Evolutionary conservation across 2,888 invertebrate species (phyloP), one percentile per base, ranked within the genome.

Genomic region (Smittia aterrima): DNA sequence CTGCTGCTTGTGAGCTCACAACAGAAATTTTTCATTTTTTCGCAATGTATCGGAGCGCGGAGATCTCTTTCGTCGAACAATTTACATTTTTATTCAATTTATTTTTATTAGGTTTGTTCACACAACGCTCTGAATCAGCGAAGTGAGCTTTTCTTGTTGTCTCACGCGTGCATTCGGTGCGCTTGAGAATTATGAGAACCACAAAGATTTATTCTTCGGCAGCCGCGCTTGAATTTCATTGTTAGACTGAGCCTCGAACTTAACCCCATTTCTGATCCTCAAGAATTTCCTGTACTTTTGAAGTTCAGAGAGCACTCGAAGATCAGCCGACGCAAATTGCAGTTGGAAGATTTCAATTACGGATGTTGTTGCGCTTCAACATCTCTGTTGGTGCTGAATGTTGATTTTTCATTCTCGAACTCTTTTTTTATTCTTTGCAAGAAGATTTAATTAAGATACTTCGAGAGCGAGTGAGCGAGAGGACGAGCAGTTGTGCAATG

Each of bases 371-470:
- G 16, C 4, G 38, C 47, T 16, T 47, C n/a, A 47, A 47, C n/a
- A 47, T 47, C 16, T 47, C 11, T 6, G 32, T 32, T 32, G n/a
- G n/a, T n/a, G n/a, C n/a, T n/a, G n/a, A n/a, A n/a, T n/a, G 32
- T 32, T 32, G 32, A 32, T 32, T 32, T 32, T 32, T 9, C 32
- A 32, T 32, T 32, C 32, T 32, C 32, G 58, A 58, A 58, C 7
- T 16, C n/a, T 47, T 22, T 22, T 7, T 38, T 7, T 7, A 38
- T n/a, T 47, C 47, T 4, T 16, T 22, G 6, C 24, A n/a, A 27
- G 25, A 25, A 64, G 64, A 64, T 64, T 64, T 64, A 64, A 64
- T 64, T 64, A 64, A 64, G 64, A 64, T 64, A 64, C 20, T 64
- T 64, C 11, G 9, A 4, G 3, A 25, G 20, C 3, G 22, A 58